Evolutionary conservation across 2,797 vertebrate species (phyloP).

Genomic region (Mormyrus hasselquistii): DNA sequence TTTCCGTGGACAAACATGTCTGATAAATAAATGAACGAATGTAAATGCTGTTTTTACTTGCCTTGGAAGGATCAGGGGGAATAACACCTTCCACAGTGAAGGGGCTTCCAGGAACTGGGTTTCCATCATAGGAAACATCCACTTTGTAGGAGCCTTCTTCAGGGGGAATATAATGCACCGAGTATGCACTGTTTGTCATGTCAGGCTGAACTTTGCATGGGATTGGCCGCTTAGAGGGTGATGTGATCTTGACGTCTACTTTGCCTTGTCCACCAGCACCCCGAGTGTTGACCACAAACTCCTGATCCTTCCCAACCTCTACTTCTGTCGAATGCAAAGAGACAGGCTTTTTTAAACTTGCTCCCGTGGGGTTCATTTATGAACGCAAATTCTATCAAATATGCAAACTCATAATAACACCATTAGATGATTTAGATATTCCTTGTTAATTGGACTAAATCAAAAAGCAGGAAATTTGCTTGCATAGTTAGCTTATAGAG

Average conservation of each 20-base stretch:
- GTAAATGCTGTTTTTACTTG: constrained; percentile 36
- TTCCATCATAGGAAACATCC: constrained; percentile 85
- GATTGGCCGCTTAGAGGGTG: constrained; percentile 82
- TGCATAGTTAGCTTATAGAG: not conserved
- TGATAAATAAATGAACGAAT: not conserved
- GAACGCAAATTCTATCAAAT: not conserved
- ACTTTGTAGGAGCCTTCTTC: constrained; percentile 93
- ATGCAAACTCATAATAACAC: not conserved
- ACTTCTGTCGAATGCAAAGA: constrained; percentile 65
- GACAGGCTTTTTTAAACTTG: not conserved
- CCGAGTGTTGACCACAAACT: constrained; percentile 77
- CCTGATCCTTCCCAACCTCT: constrained; percentile 85
- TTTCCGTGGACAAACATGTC: not conserved
- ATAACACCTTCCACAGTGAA: constrained; percentile 84
- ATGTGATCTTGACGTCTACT: constrained; percentile 83
- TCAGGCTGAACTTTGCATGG: constrained; percentile 86
- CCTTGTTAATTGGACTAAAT: not conserved
- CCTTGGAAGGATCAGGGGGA: constrained; percentile 90
- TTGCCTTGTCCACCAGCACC: constrained; percentile 85
- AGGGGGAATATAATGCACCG: constrained; percentile 81
- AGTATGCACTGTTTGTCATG: constrained; percentile 66
- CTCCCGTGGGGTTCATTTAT: not conserved
- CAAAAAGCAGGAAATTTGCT: not conserved
- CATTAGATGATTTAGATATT: not conserved
- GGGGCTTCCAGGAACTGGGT: constrained; percentile 85